Base-by-base conservation (phyloP, 2,113 vertebrate species). In the Cyanistes caeruleus region DNA sequence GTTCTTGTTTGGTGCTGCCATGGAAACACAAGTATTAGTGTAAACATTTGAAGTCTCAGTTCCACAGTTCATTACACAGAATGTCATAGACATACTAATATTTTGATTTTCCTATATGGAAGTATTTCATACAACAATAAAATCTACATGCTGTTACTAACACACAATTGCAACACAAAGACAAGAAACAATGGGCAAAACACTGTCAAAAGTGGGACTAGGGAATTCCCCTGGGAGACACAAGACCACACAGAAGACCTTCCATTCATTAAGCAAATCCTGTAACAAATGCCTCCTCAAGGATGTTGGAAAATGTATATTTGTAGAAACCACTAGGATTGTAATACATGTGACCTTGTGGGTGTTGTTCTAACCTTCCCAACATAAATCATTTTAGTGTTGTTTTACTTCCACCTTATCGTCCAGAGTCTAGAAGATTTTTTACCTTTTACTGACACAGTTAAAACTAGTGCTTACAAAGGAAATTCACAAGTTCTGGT, bases 191-290 rank as follows among this genome's bases (percentile, higher is more conserved):
- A 55, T 0, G 8, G 13, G 33, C 16, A 92, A 75, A 87, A 23
- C 8, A 51, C 56, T 4, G 8, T 2, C 31, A 64, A 10, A 77
- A 87, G 21, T 6, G 12, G 31, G 18, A 59, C 14, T 20, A 41
- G 8, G 9, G 17, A 79, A 76, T 59, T 79, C 46, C 9, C 12
- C 16, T 37, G 9, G 39, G n/a, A 82, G 14, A 49, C 25, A 28
- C 0, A 0, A 39, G 21, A 23, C 81, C 15, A 28, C 2, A 11
- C 22, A 65, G 37, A 35, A 35, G 13, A 91, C 18, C 39, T 67
- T 55, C 27, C 39, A 31, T 23, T 52, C 70, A 27, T n/a, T 78
- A 35, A 90, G 41, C 8, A 75, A 65, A 84, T 19, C n/a, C 18
- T 49, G 0, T 30, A 48, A 58, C 5, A 55, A 70, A 7, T 6